These are phyloP conservation scores for Balearica regulorum DNA, from an alignment of 2,797 vertebrate genomes.

Conservation along the genomic window DNA sequence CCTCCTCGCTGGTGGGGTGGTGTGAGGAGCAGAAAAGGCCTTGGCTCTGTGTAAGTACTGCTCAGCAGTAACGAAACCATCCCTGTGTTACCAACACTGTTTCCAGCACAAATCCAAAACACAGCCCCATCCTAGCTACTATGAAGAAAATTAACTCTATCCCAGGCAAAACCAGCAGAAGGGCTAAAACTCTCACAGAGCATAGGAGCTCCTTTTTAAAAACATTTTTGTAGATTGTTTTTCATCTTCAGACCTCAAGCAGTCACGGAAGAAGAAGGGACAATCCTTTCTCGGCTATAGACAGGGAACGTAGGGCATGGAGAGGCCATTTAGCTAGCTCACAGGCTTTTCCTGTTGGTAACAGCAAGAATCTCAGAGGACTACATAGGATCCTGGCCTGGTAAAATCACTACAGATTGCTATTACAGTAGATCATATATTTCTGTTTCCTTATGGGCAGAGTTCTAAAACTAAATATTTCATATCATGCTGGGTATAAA, in stretches of 20 bases:
- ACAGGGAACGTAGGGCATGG: background rate
- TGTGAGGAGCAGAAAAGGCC: too few species aligned
- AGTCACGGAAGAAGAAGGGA: background rate
- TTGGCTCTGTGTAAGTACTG: too few species aligned
- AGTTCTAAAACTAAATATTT: background rate
- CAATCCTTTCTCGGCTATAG: background rate
- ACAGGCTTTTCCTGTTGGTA: background rate
- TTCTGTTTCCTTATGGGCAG: background rate
- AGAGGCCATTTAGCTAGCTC: background rate
- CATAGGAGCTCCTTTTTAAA: background rate
- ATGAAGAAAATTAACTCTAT: too few species aligned
- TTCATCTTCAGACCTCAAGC: background rate
- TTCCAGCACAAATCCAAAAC: too few species aligned
- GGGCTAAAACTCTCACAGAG: background rate
- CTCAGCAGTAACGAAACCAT: too few species aligned
- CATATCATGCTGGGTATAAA: background rate
- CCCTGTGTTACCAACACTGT: too few species aligned
- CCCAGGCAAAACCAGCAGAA: background rate
- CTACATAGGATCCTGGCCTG: background rate
- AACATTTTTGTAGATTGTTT: background rate
- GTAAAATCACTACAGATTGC: background rate
- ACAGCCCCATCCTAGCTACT: too few species aligned
- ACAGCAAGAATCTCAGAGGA: background rate
- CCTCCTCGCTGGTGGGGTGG: too few species aligned
- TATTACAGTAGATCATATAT: background rate